Evolutionary conservation across 2,113 vertebrate species (phyloP).

Genomic region (Salvator merianae): DNA sequence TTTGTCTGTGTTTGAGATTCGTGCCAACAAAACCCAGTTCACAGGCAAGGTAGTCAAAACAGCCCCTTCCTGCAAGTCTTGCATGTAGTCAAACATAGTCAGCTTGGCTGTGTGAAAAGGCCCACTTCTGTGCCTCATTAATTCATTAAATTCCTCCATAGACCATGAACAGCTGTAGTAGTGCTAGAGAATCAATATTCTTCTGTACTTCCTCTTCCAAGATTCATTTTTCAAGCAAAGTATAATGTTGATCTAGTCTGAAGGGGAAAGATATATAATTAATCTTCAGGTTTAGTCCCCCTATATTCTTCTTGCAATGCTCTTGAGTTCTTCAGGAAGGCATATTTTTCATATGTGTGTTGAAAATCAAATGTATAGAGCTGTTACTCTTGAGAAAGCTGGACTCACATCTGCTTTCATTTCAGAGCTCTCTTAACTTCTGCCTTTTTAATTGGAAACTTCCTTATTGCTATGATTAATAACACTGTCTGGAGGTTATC

Average conservation of each 20-base stretch:
- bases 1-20: background rate
- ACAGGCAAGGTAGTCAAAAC: conserved; percentile 24
- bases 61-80: conserved; percentile 21
- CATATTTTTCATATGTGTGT: conserved; percentile 15
- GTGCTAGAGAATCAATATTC: conserved; percentile 33
- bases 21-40: conserved; percentile 33
- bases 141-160: conserved; percentile 55
- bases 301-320: conserved; percentile 5
- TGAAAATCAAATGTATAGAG: conserved; percentile 11
- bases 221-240: conserved; percentile 14
- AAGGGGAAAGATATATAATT: conserved; percentile 40
- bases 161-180: conserved; percentile 35
- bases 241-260: conserved; percentile 40
- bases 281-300: conserved; percentile 24
- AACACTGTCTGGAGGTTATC: accelerated
- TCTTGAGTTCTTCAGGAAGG: conserved; percentile 14
- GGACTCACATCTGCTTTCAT: conserved; percentile 15
- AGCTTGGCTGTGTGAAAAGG: conserved; percentile 27
- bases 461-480: conserved; percentile 34
- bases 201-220: conserved; percentile 7
- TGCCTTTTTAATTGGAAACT: background rate
- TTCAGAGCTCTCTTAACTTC: background rate
- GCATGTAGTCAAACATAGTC: conserved; percentile 9
- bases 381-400: conserved; percentile 19
- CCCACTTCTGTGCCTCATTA: conserved; percentile 51